Evolutionary conservation across 2,113 vertebrate genomes (phyloP), one percentile per base, ranked within the genome.

Genomic region (Perca fluviatilis): DNA sequence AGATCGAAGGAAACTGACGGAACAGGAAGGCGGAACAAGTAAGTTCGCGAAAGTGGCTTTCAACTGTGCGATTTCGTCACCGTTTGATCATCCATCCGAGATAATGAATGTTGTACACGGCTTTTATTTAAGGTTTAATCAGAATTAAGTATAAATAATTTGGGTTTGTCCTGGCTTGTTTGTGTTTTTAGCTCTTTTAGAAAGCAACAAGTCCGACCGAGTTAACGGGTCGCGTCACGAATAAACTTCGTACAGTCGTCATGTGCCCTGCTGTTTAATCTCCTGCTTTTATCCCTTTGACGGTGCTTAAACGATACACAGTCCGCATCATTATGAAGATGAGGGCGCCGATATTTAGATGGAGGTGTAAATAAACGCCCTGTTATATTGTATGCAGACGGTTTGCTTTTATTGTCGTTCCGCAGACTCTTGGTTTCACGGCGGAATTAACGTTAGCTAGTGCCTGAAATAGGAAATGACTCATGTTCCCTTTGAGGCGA

Each of bases 1-100:
- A 86, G 74, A 49, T 78, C 88, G 79, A 89, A 83, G 79, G 86
- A 88, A 90, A 83, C 62, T 80, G 77, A 72, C 88, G 88, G 88
- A 82, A 92, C 91, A 93, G 92, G 92, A 95, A 95, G 94, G 91
- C 94, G 94, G 95, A 96, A 96, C 94, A 94, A 94, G 94, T 95
- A 94, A 94, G 94, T 94, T 95, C 82, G 88, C 51, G 85, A 94
- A 95, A 94, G 95, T 95, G 80, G 47, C 85, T 93, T 88, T 92
- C 43, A 83, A 83, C 85, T 76, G 72, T 14, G 56, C 67, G 23
- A 33, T 90, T 88, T 90, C 87, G 77, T 90, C 92, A 63, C 64
- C 83, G 49, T 90, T 63, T 73, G 68, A 80, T 54, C 64, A 15
- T 18, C 56, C 21, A 50, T 64, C 43, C 23, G 36, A 46, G 16